phyloP scores from a whole-genome alignment of 2,113 vertebrate genomes.

The Pelmatolapia mariae region DNA sequence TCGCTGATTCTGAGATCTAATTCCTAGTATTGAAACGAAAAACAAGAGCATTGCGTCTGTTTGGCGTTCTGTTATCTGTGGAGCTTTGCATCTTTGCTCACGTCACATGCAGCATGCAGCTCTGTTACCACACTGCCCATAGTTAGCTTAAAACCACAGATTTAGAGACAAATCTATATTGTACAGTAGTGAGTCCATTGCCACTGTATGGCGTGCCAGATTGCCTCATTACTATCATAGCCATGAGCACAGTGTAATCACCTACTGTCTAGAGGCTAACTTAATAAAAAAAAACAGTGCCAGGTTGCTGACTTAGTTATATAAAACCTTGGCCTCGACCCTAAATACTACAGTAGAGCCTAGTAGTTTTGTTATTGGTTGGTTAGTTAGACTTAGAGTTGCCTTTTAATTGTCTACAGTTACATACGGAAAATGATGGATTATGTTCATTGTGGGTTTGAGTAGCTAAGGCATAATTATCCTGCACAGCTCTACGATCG shows the following conservation, averaged over 20 bases:
- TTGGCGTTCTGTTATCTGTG: background rate
- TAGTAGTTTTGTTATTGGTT: background rate
- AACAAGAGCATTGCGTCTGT: background rate
- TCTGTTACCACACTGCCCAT: background rate
- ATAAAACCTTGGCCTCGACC: background rate
- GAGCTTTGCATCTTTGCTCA: background rate
- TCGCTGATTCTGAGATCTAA: background rate
- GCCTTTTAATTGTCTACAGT: constrained; percentile 1
- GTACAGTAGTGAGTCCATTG: background rate
- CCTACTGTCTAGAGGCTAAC: background rate
- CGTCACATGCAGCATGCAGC: background rate
- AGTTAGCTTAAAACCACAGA: background rate
- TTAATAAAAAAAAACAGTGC: constrained; percentile 27
- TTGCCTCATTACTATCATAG: background rate
- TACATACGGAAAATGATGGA: background rate
- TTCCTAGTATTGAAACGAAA: background rate
- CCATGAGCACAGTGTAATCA: constrained; percentile 16
- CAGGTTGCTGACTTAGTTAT: background rate
- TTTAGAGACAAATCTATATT: constrained; percentile 12
- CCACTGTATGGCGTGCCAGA: background rate
- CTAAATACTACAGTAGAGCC: background rate
- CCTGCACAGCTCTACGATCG: background rate
- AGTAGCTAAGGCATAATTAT: background rate
- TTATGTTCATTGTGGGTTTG: background rate
- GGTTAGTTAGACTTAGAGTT: background rate